Evolutionary conservation across 2,113 vertebrate species (phyloP), one percentile per base, ranked within the genome.

Genomic region (Ellobius talpinus): DNA sequence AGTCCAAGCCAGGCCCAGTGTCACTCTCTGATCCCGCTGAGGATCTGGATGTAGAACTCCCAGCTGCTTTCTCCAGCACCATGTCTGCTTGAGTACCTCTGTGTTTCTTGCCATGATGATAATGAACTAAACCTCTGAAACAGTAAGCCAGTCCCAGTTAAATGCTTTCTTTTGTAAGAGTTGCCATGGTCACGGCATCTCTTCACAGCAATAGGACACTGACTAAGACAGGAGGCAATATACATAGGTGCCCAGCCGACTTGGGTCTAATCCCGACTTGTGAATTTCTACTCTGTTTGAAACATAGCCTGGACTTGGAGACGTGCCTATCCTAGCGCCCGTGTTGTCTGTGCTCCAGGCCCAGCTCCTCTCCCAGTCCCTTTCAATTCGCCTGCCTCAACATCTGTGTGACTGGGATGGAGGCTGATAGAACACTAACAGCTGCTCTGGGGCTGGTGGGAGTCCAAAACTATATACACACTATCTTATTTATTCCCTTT

Each of bases 401-500:
- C 0, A 36, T 70, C 66, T 77, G 6, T 72, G 1, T 63, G 19
- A 24, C 42, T 65, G 14, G 42, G 58, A 63, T 82, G 12, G 45
- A 89, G 42, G 26, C 24, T 36, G 88, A 29, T 10, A 73, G 66
- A 47, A 85, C 70, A 70, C 12, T 3, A 65, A 29, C 36, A 33
- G 50, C 61, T 61, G 55, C 68, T 87, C 24, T 17, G 68, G 72
- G 52, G 29, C 36, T 52, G 8, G 45, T 61, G 50, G 7, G 14
- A 33, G 65, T 66, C 36, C 87, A 89, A 58, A 91, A 42, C 73
- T 89, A 52, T n/a, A 55, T 36, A 76, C 23, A 52, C 23, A 7
- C 50, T 55, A 36, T 66, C 89, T 78, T 86, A 90, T 92, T 45
- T 42, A n/a, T 84, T 84, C 26, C 36, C 33, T 76, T 42, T 66